These are phyloP conservation scores for Eublepharis macularius DNA, from an alignment of 2,113 vertebrate species.

Conservation along the genomic window DNA sequence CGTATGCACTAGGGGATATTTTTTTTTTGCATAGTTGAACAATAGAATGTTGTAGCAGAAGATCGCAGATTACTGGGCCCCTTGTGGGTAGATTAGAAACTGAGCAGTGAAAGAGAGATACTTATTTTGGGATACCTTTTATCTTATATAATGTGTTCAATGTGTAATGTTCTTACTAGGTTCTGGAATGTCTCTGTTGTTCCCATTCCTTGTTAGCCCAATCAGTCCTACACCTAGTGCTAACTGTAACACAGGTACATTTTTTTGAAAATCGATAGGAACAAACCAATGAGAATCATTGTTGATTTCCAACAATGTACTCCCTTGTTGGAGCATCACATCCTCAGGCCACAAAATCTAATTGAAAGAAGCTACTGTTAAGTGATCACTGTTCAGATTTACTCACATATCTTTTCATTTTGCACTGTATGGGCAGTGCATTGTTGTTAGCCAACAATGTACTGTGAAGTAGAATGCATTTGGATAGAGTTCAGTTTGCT, in stretches of 20 bases:
- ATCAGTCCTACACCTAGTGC: conserved; percentile 87
- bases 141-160: conserved; percentile 46
- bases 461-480: conserved; percentile 84
- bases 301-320: conserved; percentile 91
- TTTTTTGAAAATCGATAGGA: conserved; percentile 70
- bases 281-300: conserved; percentile 79
- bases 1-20: neutral
- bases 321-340: conserved; percentile 71
- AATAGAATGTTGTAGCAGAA: neutral
- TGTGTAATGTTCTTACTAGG: conserved; percentile 86
- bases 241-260: conserved; percentile 92
- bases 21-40: neutral
- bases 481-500: conserved; percentile 52
- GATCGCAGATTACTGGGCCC: neutral
- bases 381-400: conserved; percentile 32
- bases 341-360: neutral
- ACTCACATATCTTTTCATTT: conserved; percentile 64
- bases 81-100: neutral
- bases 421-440: conserved; percentile 88
- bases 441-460: conserved; percentile 96
- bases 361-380: conserved; percentile 40
- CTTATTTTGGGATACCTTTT: neutral
- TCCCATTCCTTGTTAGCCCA: conserved; percentile 89
- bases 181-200: conserved; percentile 84
- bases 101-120: conserved; percentile 14